A percentile compares a stretch with the other conserved stretches of the same genome.
Conservation (phyloP, 1,140 invertebrate genomes). For the Muscidifurax raptorellus region DNA sequence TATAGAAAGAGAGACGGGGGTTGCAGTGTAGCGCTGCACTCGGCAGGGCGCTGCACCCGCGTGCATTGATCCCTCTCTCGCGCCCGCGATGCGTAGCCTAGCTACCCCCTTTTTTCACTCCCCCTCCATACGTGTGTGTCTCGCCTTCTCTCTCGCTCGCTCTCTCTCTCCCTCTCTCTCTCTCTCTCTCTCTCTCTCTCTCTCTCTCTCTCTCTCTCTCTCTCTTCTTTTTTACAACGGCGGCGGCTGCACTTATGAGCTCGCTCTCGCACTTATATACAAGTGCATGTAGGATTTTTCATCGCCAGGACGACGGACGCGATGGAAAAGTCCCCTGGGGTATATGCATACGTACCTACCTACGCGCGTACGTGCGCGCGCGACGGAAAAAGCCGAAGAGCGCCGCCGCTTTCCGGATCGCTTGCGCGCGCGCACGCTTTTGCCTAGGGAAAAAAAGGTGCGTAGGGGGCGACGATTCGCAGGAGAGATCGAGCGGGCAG, state of each 20-base stretch:
- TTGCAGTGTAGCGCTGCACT: slow-evolving; percentile 55
- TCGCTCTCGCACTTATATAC: slow-evolving; percentile 63
- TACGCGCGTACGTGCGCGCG: slow-evolving; percentile 51
- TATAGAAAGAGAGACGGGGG: background rate
- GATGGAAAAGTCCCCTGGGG: slow-evolving; percentile 8
- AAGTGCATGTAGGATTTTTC: slow-evolving; percentile 61
- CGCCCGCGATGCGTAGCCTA: slow-evolving; percentile 64
- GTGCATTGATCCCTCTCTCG: slow-evolving; percentile 70
- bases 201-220: slow-evolving; percentile 45
- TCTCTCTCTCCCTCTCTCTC: slow-evolving; percentile 46
- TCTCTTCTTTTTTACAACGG: slow-evolving; percentile 37
- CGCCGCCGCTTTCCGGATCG: slow-evolving; percentile 30
- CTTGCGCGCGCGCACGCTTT: slow-evolving; percentile 21
- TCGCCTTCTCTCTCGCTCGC: slow-evolving; percentile 49
- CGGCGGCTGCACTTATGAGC: slow-evolving; percentile 58
- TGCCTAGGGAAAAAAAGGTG: slow-evolving; percentile 55
- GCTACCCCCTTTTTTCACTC: slow-evolving; percentile 62
- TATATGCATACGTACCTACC: too few species aligned
- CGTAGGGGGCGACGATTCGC: slow-evolving; percentile 59
- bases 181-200: slow-evolving; percentile 50
- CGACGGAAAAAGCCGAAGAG: slow-evolving; percentile 28
- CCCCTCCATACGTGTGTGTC: slow-evolving; percentile 41
- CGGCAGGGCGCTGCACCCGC: slow-evolving; percentile 71
- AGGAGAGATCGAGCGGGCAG: slow-evolving; percentile 62
- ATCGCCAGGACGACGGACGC: slow-evolving; percentile 57